phyloP scores from a whole-genome alignment of 2,888 invertebrate species.

The Congeria kusceri region DNA sequence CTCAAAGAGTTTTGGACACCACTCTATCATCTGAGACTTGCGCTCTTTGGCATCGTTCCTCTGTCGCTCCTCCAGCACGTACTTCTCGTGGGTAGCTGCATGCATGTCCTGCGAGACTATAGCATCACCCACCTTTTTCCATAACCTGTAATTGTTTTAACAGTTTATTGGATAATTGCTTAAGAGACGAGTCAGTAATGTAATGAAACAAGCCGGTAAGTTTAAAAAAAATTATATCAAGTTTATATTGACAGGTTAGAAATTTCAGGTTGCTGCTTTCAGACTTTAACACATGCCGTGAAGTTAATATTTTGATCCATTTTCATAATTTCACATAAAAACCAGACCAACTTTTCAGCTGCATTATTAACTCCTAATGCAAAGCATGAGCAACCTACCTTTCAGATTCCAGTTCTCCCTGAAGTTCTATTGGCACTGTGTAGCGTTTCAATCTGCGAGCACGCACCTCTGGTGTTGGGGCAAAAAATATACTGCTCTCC shows the following conservation, averaged over 20 bases:
- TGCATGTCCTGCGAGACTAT: conserved; percentile 93
- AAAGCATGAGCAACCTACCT: conserved; percentile 83
- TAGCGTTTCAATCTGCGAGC: conserved; percentile 91
- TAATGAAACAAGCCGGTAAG: too few species aligned
- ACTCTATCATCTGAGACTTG: conserved; percentile 88
- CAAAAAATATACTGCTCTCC: conserved; percentile 87
- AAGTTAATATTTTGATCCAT: too few species aligned
- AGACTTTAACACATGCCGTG: too few species aligned
- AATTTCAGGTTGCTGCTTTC: too few species aligned
- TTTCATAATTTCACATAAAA: too few species aligned
- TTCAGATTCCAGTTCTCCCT: conserved; percentile 94
- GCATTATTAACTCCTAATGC: neutral
- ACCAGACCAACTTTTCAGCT: too few species aligned
- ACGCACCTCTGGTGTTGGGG: conserved; percentile 90
- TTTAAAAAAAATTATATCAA: too few species aligned
- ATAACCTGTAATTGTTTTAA: conserved; percentile 87
- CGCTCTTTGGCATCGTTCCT: conserved; percentile 91
- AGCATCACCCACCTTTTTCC: conserved; percentile 94
- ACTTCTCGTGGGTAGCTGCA: conserved; percentile 96
- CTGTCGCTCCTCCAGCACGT: conserved; percentile 94
- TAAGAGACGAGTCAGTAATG: too few species aligned
- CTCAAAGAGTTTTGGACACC: conserved; percentile 92
- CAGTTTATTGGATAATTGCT: too few species aligned
- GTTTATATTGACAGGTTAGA: too few species aligned
- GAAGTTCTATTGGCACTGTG: conserved; percentile 92